Conservation (phyloP, 1,140 invertebrate genomes). For the Ceratosolen solmsi region DNA sequence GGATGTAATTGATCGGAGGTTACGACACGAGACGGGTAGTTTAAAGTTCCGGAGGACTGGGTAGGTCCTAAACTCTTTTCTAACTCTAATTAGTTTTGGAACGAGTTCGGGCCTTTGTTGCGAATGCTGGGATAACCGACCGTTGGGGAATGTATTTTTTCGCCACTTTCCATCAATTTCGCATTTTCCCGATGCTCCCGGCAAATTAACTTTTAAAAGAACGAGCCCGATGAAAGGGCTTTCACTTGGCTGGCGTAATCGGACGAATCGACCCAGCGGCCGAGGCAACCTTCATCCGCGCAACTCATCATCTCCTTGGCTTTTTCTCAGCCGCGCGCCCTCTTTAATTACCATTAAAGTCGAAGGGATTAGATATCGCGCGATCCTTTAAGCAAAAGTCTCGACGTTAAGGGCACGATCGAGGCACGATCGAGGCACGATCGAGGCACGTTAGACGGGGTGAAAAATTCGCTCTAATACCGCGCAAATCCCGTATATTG, state of each 20-base stretch:
- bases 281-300: no score
- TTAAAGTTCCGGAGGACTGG: not conserved
- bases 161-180: not conserved
- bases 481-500: no score
- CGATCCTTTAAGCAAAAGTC: no score
- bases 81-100: slow-evolving; percentile 5
- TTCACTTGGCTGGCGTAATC: not conserved
- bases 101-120: not conserved
- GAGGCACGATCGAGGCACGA: no score
- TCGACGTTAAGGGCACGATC: no score
- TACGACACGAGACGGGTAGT: not conserved
- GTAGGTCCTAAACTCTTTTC: slow-evolving; percentile 11
- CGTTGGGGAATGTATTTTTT: not conserved
- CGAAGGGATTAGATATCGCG: no score
- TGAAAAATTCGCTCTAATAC: no score
- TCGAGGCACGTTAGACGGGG: no score
- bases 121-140: not conserved
- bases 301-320: no score
- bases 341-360: no score
- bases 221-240: not conserved
- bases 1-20: not conserved
- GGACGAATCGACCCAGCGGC: no score
- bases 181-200: not conserved
- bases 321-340: no score
- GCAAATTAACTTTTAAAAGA: not conserved